These are phyloP conservation scores for Euzophera pinguis DNA, from an alignment of 2,888 invertebrate genomes.

Conservation along the genomic window DNA sequence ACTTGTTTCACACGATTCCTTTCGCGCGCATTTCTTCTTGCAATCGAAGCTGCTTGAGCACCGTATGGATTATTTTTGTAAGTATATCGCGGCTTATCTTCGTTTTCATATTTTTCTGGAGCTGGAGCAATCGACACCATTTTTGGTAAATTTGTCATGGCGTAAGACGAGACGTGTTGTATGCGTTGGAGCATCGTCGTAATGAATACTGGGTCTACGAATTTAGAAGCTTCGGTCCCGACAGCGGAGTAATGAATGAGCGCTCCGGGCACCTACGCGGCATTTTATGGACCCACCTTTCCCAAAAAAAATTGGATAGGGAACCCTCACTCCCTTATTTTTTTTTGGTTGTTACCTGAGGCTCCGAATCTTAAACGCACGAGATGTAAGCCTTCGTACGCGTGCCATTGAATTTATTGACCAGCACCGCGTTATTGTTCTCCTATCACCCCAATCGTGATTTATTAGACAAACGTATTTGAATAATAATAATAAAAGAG, in stretches of 20 bases:
- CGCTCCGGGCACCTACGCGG: slow-evolving; percentile 40
- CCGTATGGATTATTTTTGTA: slow-evolving; percentile 78
- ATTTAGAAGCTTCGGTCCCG: slow-evolving; percentile 42
- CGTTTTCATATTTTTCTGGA: slow-evolving; percentile 53
- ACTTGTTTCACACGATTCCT: slow-evolving; percentile 97
- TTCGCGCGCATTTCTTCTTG: slow-evolving; percentile 95
- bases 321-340: slow-evolving; percentile 62
- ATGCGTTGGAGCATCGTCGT: slow-evolving; percentile 47
- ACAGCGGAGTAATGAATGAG: slow-evolving; percentile 60
- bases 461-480: neutral
- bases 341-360: slow-evolving; percentile 65
- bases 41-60: slow-evolving; percentile 90
- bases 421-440: slow-evolving; percentile 23
- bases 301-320: slow-evolving; percentile 64
- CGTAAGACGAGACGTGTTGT: slow-evolving; percentile 30
- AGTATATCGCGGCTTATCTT: slow-evolving; percentile 81
- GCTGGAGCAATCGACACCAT: slow-evolving; percentile 79
- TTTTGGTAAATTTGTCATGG: slow-evolving; percentile 39
- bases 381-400: slow-evolving; percentile 47
- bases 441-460: neutral
- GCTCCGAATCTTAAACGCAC: slow-evolving; percentile 40
- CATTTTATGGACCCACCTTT: slow-evolving; percentile 60
- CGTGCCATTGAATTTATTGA: slow-evolving; percentile 66
- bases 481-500: neutral
- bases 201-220: slow-evolving; percentile 16